These are phyloP conservation scores for Hydra vulgaris DNA, from an alignment of 30 jellyfish, hydroid and myxozoan species.

Conservation along the genomic window DNA sequence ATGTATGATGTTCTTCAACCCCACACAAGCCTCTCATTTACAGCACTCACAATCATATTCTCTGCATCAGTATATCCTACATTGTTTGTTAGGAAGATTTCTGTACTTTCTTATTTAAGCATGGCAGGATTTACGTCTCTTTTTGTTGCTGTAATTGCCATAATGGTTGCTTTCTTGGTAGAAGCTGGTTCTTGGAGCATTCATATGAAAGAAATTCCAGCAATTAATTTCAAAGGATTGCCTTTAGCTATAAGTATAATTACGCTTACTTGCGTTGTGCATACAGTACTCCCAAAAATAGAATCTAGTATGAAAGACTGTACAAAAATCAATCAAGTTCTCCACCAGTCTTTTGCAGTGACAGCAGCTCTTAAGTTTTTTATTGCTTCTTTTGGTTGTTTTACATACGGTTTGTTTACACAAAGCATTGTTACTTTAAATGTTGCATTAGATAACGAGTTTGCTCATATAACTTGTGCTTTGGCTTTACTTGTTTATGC, in stretches of 20 bases:
- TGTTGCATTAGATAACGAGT: neutral
- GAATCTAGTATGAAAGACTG: slow-evolving; percentile 39
- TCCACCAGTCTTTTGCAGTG: slow-evolving; percentile 13
- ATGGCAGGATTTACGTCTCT: slow-evolving; percentile 10
- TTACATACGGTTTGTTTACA: slow-evolving; percentile 24
- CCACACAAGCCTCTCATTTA: slow-evolving; percentile 10
- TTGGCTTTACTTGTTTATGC: slow-evolving; percentile 4
- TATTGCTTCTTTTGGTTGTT: slow-evolving; percentile 25
- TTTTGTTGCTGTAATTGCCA: slow-evolving; percentile 1
- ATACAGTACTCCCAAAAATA: slow-evolving; percentile 26
- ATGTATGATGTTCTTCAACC: slow-evolving; percentile 24
- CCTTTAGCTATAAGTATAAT: slow-evolving; percentile 28
- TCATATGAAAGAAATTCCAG: slow-evolving; percentile 8
- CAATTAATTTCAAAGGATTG: slow-evolving; percentile 13
- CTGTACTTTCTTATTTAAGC: slow-evolving; percentile 35
- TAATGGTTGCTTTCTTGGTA: neutral
- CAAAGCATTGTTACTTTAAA: slow-evolving; percentile 23
- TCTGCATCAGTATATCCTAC: slow-evolving; percentile 22
- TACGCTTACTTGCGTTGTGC: slow-evolving; percentile 11
- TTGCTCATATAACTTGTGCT: neutral
- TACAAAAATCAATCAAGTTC: neutral
- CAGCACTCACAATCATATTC: slow-evolving; percentile 13
- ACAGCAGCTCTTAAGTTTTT: slow-evolving; percentile 19
- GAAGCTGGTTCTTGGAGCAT: neutral
- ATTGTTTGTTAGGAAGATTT: slow-evolving; percentile 20